A percentile compares a stretch with the other conserved stretches of the same genome.
These are phyloP conservation scores for Nibea albiflora DNA, from an alignment of 2,113 vertebrate species.

Conservation along the genomic window DNA sequence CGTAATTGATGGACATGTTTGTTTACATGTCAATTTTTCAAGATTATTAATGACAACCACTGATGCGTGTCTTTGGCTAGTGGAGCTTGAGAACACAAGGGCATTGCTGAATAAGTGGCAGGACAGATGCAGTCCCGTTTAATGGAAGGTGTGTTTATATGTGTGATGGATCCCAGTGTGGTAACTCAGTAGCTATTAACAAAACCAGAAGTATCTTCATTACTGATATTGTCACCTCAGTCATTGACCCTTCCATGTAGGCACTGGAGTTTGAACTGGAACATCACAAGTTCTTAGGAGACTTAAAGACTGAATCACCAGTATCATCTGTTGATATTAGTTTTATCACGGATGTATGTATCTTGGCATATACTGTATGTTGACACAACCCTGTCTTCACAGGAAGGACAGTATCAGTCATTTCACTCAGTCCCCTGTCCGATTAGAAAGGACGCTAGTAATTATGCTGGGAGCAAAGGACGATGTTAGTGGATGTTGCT, in stretches of 20 bases:
- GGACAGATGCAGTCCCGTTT: neutral
- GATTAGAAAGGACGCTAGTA: too few relatives aligned
- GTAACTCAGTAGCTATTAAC: neutral
- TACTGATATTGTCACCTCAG: neutral
- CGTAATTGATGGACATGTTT: slow-evolving; percentile 43
- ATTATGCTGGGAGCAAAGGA: too few relatives aligned
- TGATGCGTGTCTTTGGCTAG: slow-evolving; percentile 23
- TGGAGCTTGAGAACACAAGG: slow-evolving; percentile 11
- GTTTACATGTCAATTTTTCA: slow-evolving; percentile 44
- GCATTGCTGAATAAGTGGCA: slow-evolving; percentile 32
- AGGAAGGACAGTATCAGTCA: neutral
- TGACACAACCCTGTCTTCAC: neutral
- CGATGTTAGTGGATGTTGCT: too few relatives aligned
- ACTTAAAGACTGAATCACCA: too few relatives aligned
- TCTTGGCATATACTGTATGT: neutral
- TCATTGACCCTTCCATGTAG: neutral
- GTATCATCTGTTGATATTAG: neutral
- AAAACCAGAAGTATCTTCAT: neutral
- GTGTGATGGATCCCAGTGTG: neutral
- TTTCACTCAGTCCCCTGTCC: too few relatives aligned
- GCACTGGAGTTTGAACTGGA: neutral
- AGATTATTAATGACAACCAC: slow-evolving; percentile 37
- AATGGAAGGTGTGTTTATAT: neutral
- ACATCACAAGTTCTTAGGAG: neutral
- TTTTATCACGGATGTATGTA: neutral